Conservation (phyloP, 2,113 vertebrate genomes). For the Diphyllodes magnificus region DNA sequence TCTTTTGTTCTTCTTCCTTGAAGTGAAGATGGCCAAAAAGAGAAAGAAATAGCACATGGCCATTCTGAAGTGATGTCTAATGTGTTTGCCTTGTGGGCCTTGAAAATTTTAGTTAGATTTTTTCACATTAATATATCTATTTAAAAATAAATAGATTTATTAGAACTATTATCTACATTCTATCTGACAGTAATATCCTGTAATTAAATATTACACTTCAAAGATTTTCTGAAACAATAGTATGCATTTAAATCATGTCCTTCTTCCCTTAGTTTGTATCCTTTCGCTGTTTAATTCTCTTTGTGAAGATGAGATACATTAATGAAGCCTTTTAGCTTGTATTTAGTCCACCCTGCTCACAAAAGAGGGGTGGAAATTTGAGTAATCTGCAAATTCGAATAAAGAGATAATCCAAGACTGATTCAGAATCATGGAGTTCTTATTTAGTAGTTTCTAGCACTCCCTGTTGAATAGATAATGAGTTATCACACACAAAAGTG, state of each 20-base stretch:
- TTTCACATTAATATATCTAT: background rate
- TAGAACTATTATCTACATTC: background rate
- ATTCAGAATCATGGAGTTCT: background rate
- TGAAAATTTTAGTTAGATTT: background rate
- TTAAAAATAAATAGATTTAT: background rate
- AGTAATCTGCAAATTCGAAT: background rate
- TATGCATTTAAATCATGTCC: background rate
- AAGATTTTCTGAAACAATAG: background rate
- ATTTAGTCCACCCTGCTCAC: background rate
- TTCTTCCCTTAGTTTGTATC: background rate
- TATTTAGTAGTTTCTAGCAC: background rate
- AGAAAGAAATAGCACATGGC: background rate
- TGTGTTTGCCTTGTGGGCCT: background rate
- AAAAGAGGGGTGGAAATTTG: background rate
- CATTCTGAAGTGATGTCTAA: background rate
- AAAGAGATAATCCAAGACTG: background rate
- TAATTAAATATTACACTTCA: background rate
- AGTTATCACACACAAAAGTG: accelerated
- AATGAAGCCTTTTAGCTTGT: background rate
- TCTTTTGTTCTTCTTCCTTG: background rate
- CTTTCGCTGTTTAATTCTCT: background rate
- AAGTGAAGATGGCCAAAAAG: background rate
- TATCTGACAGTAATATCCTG: background rate
- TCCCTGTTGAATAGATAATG: background rate
- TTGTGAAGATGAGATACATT: background rate